These are phyloP conservation scores for Bujurquina vittata DNA, from an alignment of 2,113 vertebrate species.

Conservation along the genomic window DNA sequence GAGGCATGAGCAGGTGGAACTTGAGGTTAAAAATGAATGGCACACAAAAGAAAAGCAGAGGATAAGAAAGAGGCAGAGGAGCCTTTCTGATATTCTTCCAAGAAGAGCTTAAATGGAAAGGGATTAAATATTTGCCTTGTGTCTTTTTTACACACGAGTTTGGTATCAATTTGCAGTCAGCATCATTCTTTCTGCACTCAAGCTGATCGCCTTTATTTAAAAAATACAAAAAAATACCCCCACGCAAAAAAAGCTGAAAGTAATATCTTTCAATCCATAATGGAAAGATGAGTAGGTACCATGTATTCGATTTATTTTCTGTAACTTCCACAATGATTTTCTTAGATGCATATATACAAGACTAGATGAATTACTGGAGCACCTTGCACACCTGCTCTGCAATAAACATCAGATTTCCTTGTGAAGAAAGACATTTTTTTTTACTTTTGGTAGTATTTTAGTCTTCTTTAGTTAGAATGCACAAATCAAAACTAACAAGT, in stretches of 20 bases:
- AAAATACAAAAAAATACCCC: neutral
- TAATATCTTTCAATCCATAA: neutral
- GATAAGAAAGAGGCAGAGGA: neutral
- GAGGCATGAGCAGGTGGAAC: slow-evolving; percentile 16
- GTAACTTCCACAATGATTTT: neutral
- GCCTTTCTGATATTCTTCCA: slow-evolving; percentile 26
- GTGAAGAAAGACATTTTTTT: neutral
- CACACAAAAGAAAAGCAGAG: slow-evolving; percentile 33
- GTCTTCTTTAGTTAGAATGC: neutral
- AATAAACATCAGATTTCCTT: neutral
- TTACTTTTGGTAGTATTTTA: neutral
- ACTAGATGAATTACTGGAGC: neutral
- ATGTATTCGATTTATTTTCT: neutral
- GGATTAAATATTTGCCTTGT: slow-evolving; percentile 4
- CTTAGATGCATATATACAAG: accelerated
- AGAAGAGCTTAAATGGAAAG: neutral
- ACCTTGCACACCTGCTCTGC: neutral
- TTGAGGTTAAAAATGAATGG: slow-evolving; percentile 38
- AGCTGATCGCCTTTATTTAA: neutral
- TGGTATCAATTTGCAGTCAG: slow-evolving; percentile 10
- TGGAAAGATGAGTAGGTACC: neutral
- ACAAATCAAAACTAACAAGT: neutral
- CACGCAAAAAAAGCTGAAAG: neutral
- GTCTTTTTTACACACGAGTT: neutral
- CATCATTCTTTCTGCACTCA: neutral